phyloP scores from a whole-genome alignment of 1,140 invertebrate genomes.

The Conus betulinus region DNA sequence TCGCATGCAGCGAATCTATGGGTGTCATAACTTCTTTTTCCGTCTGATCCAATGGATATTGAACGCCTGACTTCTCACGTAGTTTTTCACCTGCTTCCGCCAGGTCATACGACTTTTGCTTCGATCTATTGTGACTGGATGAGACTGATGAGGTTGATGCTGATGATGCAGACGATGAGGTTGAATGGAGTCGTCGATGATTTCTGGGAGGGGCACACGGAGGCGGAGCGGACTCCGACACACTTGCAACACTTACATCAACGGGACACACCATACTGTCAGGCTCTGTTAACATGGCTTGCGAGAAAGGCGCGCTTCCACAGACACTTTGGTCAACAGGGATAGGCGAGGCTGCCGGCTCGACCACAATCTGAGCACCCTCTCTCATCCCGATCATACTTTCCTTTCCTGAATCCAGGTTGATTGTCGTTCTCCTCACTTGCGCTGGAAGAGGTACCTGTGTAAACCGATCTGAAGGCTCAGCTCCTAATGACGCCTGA shows the following conservation, averaged over 20 bases:
- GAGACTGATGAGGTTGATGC: neutral
- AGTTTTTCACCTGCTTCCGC: neutral
- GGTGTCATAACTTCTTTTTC: neutral
- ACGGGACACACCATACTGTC: neutral
- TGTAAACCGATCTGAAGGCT: neutral
- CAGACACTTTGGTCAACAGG: conserved; percentile 18
- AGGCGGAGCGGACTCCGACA: neutral
- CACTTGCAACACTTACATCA: neutral
- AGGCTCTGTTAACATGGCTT: neutral
- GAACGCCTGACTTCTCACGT: neutral
- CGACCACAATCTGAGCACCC: neutral
- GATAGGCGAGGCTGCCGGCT: conserved; percentile 7
- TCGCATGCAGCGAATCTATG: neutral
- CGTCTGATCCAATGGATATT: neutral
- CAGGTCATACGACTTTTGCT: neutral
- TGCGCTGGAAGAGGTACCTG: neutral
- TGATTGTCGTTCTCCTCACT: neutral
- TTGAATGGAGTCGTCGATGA: neutral
- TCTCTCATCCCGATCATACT: conserved; percentile 1
- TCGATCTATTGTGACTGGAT: neutral
- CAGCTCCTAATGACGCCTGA: neutral
- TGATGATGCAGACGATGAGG: neutral
- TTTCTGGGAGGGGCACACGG: neutral
- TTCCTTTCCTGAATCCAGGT: neutral
- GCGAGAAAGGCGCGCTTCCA: neutral